Conservation (phyloP, 2,113 vertebrate genomes). For the Pelodiscus sinensis region DNA sequence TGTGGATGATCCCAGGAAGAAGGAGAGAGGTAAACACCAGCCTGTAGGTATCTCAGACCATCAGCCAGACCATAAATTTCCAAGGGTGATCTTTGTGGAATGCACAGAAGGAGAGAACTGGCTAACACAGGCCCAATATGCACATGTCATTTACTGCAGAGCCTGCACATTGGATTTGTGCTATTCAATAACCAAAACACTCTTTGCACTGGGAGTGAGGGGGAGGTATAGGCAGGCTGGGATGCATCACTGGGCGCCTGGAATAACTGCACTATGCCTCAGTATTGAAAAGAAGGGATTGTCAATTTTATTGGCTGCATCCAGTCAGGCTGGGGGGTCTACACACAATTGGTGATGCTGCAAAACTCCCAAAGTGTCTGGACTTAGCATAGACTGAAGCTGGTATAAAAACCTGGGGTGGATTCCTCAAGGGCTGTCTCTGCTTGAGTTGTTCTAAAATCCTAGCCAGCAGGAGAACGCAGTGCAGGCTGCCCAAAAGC, state of each 20-base stretch:
- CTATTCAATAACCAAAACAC: not conserved
- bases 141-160: not conserved
- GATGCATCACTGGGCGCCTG: not conserved
- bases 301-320: not conserved
- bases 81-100: rapidly evolving
- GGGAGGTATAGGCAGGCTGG: not conserved
- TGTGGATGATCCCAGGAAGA: rapidly evolving
- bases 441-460: not conserved
- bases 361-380: not conserved
- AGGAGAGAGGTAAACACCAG: rapidly evolving
- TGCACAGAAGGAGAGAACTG: not conserved
- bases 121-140: not conserved
- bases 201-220: not conserved
- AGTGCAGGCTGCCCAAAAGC: not conserved
- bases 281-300: not conserved
- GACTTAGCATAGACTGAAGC: not conserved
- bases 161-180: not conserved
- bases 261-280: not conserved
- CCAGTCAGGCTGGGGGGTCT: not conserved
- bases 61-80: rapidly evolving
- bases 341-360: not conserved
- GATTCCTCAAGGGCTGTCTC: not conserved
- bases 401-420: not conserved
- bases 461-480: not conserved
- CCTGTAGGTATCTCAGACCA: rapidly evolving